phyloP scores from a whole-genome alignment of 2,797 vertebrate genomes.

The Pristis pectinata region DNA sequence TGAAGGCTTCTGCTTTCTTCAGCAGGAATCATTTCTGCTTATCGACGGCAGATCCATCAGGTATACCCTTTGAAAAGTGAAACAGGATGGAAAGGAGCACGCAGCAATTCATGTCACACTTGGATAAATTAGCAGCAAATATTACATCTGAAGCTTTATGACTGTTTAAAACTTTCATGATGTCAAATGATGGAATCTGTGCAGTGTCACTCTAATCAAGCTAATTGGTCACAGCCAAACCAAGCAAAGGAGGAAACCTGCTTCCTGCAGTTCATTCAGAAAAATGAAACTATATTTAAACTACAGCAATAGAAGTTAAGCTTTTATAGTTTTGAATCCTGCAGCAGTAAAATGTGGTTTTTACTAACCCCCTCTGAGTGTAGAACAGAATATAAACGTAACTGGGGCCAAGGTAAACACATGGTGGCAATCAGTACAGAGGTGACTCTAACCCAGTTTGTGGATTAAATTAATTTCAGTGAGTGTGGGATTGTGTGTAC shows the following conservation, averaged over 20 bases:
- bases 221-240: constrained; percentile 25
- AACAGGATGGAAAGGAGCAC: neutral
- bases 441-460: neutral
- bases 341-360: neutral
- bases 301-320: neutral
- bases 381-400: neutral
- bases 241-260: neutral
- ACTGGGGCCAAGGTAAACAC: constrained; percentile 7
- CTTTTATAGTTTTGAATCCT: neutral
- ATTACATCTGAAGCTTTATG: accelerated
- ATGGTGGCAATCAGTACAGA: neutral
- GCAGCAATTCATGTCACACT: neutral
- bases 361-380: neutral
- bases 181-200: constrained; percentile 39
- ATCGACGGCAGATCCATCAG: neutral
- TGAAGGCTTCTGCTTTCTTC: neutral
- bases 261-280: constrained; percentile 2
- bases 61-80: constrained; percentile 12
- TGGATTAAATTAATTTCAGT: constrained; percentile 4
- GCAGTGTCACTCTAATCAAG: constrained; percentile 34
- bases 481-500: neutral
- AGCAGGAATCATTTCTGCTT: neutral
- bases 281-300: neutral
- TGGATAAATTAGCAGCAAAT: neutral
- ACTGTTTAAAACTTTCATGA: neutral